Base-by-base conservation (phyloP, 2,113 vertebrate genomes). In the Anarhynchus alexandrinus region DNA sequence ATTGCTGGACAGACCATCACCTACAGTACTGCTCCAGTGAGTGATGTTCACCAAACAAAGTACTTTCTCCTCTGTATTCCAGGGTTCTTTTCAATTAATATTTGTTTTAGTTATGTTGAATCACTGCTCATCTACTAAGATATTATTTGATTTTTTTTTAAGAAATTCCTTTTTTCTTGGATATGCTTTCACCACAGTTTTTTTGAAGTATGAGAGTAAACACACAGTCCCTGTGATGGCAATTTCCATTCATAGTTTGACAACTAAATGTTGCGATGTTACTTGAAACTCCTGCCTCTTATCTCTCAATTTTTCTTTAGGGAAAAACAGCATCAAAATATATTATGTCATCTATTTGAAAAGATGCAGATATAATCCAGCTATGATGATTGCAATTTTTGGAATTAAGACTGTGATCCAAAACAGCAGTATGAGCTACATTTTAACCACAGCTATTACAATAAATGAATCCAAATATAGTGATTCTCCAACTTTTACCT, bases 281-380 rank as follows among this genome's bases (percentile, higher is more conserved):
- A 94, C 84, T 95, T 94, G 90, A 93, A 97, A 95, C 88, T 95
- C 90, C 91, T 97, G 94, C 88, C 93, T 97, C 91, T 94, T 88
- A 93, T 72, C 93, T 95, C 90, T 94, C 90, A 86, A 34, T 93
- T 95, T 97, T 95, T 98, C 93, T 96, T 97, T 87, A 70, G 90
- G 93, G 95, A 96, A 89, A 97, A 96, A 88, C 72, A 86, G 90
- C 74, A 64, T 42, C 72, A 89, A 96, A 97, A 97, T 79, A 94
- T 43, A 93, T 92, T 91, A 97, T 97, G 96, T 95, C 96, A 94
- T 95, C 85, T 96, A 69, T 93, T 86, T 97, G 93, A 97, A 96
- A 97, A 93, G 91, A 94, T 92, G 91, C 82, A 82, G 82, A 93
- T 94, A 97, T 95, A 97, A 97, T 95, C 97, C 92, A 97, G 94